These are phyloP conservation scores for Pseudocheirus occidentalis DNA, from an alignment of 2,797 vertebrate species.

Conservation along the genomic window DNA sequence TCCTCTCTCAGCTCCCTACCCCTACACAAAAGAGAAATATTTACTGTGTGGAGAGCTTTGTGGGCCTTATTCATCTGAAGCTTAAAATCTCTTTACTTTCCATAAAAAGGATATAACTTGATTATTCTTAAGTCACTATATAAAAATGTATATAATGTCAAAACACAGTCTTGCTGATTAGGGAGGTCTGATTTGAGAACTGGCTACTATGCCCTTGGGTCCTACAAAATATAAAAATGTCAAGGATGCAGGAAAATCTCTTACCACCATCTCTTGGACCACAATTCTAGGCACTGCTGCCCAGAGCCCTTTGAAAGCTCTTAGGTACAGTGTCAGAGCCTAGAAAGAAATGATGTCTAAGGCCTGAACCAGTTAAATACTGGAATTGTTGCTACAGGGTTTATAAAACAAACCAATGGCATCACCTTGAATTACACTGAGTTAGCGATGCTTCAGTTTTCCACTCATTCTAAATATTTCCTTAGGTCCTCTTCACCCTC, in stretches of 20 bases:
- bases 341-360: background rate
- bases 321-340: background rate
- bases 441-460: background rate
- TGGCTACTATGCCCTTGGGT: background rate
- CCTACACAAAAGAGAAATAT: background rate
- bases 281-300: constrained; percentile 2
- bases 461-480: constrained; percentile 5
- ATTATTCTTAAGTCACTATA: constrained; percentile 7
- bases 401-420: accelerated
- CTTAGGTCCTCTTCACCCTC: background rate
- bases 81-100: constrained; percentile 40
- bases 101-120: constrained; percentile 14
- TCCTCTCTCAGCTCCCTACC: background rate
- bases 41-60: background rate
- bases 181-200: constrained; percentile 19
- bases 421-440: accelerated
- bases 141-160: constrained; percentile 24
- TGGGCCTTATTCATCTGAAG: constrained; percentile 26
- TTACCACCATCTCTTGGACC: background rate
- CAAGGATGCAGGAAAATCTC: constrained; percentile 21
- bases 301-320: constrained; percentile 1
- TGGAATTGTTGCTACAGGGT: background rate
- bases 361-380: background rate
- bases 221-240: constrained; percentile 36
- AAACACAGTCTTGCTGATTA: constrained; percentile 7